phyloP scores from a whole-genome alignment of 2,888 invertebrate genomes.

The Dugesia japonica region DNA sequence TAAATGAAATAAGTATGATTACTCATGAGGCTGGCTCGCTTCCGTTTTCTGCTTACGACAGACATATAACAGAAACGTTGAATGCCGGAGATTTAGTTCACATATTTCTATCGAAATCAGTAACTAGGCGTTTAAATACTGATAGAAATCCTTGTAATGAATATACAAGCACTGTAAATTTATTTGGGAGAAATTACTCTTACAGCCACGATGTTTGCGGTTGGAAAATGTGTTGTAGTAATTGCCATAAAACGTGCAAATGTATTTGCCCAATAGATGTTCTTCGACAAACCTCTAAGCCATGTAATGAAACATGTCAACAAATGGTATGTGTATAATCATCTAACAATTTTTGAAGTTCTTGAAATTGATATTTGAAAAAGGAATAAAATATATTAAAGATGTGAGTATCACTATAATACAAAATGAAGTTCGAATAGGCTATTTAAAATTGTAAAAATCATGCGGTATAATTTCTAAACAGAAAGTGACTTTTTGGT shows the following conservation, averaged over 20 bases:
- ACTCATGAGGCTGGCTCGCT: not conserved
- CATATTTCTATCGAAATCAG: constrained; percentile 10
- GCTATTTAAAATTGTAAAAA: no score
- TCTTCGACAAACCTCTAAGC: not conserved
- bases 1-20: not conserved
- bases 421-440: no score
- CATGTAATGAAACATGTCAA: constrained; percentile 17
- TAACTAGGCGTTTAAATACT: not conserved
- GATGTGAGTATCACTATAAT: no score
- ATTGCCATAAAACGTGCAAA: not conserved
- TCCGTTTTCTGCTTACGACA: constrained; percentile 26
- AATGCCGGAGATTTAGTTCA: not conserved
- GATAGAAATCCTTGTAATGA: not conserved
- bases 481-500: no score
- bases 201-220: constrained; percentile 17
- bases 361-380: no score
- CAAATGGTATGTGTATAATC: not conserved
- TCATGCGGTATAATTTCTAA: no score
- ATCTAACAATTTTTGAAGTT: no score
- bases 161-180: not conserved
- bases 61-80: constrained; percentile 11
- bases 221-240: constrained; percentile 24
- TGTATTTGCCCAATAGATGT: constrained; percentile 27
- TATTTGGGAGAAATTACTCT: not conserved
- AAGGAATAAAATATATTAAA: no score